Conservation (phyloP, 2,797 vertebrate genomes). For the Leptodactylus fallax region DNA sequence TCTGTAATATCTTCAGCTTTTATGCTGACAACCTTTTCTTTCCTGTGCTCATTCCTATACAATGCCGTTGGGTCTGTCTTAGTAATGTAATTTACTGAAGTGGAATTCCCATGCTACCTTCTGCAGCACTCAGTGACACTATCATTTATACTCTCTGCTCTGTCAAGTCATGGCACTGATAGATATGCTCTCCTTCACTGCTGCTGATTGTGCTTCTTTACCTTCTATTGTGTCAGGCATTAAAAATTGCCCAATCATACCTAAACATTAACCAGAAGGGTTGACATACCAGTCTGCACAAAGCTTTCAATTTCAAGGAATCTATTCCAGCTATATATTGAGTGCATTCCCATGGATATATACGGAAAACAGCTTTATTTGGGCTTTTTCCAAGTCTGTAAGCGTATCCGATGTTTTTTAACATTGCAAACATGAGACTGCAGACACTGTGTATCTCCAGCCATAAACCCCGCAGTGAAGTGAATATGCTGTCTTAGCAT, state of each 20-base stretch:
- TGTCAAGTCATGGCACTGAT: conserved; percentile 79
- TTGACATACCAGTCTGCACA: background rate
- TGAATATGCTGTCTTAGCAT: conserved; percentile 52
- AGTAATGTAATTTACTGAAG: conserved; percentile 81
- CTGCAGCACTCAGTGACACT: conserved; percentile 79
- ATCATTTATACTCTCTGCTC: conserved; percentile 80
- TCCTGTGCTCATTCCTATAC: conserved; percentile 75
- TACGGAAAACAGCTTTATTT: conserved; percentile 6
- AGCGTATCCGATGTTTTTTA: background rate
- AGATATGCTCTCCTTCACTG: conserved; percentile 76
- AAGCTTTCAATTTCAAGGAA: background rate
- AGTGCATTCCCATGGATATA: conserved; percentile 61
- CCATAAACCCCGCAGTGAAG: conserved; percentile 31
- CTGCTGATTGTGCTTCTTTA: conserved; percentile 72
- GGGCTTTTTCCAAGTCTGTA: background rate
- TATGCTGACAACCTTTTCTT: conserved; percentile 76
- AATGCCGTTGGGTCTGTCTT: conserved; percentile 78
- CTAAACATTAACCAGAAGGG: background rate
- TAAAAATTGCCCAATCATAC: conserved; percentile 5
- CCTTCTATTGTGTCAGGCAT: conserved; percentile 74
- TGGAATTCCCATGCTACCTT: conserved; percentile 78
- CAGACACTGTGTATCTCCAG: conserved; percentile 27
- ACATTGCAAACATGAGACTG: conserved; percentile 21
- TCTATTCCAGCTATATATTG: background rate
- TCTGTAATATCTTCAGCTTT: conserved; percentile 70